A percentile compares a stretch with the other conserved stretches of the same genome.
These are phyloP conservation scores for Spisula solida DNA, from an alignment of 2,888 invertebrate species.

Conservation along the genomic window DNA sequence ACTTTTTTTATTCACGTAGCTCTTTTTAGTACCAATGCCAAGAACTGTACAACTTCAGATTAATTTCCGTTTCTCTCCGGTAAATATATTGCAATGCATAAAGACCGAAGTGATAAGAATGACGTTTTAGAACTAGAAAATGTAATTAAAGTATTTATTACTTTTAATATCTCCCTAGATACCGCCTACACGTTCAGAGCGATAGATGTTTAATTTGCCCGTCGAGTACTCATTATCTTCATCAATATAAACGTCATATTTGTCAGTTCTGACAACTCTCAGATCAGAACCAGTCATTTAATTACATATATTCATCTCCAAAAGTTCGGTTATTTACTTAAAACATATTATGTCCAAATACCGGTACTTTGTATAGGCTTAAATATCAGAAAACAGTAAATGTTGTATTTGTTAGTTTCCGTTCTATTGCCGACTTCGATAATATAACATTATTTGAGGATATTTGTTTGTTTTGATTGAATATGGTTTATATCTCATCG, in stretches of 20 bases:
- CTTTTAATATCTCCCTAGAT: neutral
- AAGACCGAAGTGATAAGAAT: neutral
- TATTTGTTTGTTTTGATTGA: too few relatives aligned
- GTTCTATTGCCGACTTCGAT: too few relatives aligned
- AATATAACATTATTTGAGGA: too few relatives aligned
- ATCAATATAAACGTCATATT: constrained; percentile 10
- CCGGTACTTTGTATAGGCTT: neutral
- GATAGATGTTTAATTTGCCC: neutral
- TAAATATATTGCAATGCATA: neutral
- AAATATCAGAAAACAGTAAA: too few relatives aligned
- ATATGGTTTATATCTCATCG: too few relatives aligned
- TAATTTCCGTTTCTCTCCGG: too few relatives aligned
- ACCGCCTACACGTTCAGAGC: neutral
- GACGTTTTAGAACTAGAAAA: neutral
- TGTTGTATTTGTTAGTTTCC: too few relatives aligned
- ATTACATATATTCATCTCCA: neutral
- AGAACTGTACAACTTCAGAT: too few relatives aligned
- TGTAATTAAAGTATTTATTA: constrained; percentile 9
- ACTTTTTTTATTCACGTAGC: too few relatives aligned
- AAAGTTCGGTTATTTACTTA: neutral
- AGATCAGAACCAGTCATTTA: neutral
- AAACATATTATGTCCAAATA: neutral
- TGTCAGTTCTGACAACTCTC: neutral
- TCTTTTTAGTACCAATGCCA: too few relatives aligned
- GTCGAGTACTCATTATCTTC: neutral